Base-by-base conservation (phyloP, 1,140 invertebrate genomes). In the Homarus americanus region DNA sequence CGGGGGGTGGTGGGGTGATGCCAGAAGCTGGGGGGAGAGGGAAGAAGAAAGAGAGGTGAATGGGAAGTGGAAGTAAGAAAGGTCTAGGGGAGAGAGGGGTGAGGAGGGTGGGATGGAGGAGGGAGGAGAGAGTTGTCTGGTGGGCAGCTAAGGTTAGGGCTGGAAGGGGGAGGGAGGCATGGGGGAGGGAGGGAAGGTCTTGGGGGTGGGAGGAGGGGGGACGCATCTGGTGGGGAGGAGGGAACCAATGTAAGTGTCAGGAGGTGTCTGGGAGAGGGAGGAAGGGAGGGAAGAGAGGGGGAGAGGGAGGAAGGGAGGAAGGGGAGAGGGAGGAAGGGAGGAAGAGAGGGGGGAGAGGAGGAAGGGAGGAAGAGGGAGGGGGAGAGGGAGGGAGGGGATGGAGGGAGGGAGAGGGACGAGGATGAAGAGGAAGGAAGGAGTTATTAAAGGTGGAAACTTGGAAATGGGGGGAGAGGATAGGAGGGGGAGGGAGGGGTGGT, bases 251-350 rank as follows among this genome's bases (percentile, higher is more conserved):
- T 12, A 63, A n/a, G 58, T 15, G 58, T 12, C 12, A n/a, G 58
- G n/a, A n/a, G 58, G n/a, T 12, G 58, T 15, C 12, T 12, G n/a
- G 58, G 58, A 63, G 58, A n/a, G n/a, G 58, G 58, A 63, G 58
- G 58, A 63, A n/a, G 58, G n/a, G 58, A n/a, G n/a, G 58, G 58
- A n/a, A n/a, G n/a, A n/a, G 58, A 63, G 58, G 58, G n/a, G 58
- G 58, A 63, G 58, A n/a, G n/a, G 58, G 58, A 63, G 58, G 58
- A 63, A n/a, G 58, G n/a, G 58, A n/a, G n/a, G 58, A n/a, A 63
- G 58, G 58, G 12, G 58, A 63, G n/a, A n/a, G 58, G n/a, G 58
- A n/a, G n/a, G 58, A n/a, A 15, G 58, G 12, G 12, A 63, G n/a
- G 58, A 63, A 63, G 58, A 63, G 58, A 63, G 12, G 58, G n/a